Evolutionary conservation across 2,797 vertebrate species (phyloP), one percentile per base, ranked within the genome.

Genomic region (Thamnophis elegans): DNA sequence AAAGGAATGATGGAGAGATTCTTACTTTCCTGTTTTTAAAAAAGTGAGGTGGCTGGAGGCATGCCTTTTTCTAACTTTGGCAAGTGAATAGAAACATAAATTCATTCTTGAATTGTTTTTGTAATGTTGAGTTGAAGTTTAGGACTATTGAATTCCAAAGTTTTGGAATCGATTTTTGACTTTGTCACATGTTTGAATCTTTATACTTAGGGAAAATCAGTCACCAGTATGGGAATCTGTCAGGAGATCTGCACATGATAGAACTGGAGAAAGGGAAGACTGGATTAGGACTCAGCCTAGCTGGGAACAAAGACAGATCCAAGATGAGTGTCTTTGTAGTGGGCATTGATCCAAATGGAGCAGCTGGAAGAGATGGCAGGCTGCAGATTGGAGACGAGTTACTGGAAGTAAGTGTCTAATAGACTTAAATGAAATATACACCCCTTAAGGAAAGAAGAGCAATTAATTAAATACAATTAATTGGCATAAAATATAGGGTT

Each of bases 251-350:
- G 7, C 98, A 98, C 94, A 97, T 99, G 98, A 99, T 99, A 85
- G 98, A 99, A 95, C 97, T 99, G 97, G 99, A 99, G 97, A 99
- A 99, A 97, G 99, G 99, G 94, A 98, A 95, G 92, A 97, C 98
- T 2, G 99, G 99, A 93, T 98, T 99, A 97, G 99, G 99, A 91
- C 98, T 99, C 93, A 99, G 99, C 97, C 98, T 99, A 97, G 99
- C 99, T 20, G 99, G 99, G 62, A 99, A 99, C 97, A 98, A 98
- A 96, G 99, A 99, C 96, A 98, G 99, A 95, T 98, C 98, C 56
- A 98, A 98, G 95, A 99, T 99, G 99, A 99, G 99, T 82, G 99
- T 99, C 93, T 99, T 99, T 91, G 97, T 99, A 95, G 99, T 99
- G 97, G 99, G 99, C 90, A 99, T 99, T 92, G 99, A 99, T 94